phyloP scores from a whole-genome alignment of 1,140 invertebrate species.

The Wiebesia pumilae region DNA sequence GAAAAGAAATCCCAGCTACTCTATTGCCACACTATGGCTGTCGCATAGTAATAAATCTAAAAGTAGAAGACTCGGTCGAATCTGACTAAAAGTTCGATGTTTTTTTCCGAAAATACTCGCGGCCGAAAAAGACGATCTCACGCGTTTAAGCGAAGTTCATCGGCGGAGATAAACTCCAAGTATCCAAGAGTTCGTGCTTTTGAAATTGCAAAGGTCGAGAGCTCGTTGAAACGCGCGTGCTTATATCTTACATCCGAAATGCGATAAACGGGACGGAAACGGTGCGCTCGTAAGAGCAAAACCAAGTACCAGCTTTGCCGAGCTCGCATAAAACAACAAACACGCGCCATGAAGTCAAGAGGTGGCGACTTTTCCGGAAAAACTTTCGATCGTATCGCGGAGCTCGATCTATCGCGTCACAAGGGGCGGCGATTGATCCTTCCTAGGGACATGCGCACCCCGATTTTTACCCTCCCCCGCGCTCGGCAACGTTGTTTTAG shows the following conservation, averaged over 20 bases:
- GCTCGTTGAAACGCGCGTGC: not conserved
- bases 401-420: not conserved
- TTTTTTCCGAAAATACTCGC: not conserved
- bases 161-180: no score
- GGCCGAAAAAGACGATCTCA: not conserved
- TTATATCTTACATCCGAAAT: not conserved
- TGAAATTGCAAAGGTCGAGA: not conserved
- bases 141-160: not conserved
- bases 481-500: not conserved
- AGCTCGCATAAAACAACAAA: constrained; percentile 5
- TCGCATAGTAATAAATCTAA: no score
- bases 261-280: not conserved
- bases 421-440: not conserved
- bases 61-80: no score
- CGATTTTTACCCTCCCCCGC: not conserved
- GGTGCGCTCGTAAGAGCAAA: not conserved
- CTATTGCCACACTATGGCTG: no score
- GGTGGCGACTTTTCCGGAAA: not conserved
- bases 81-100: no score
- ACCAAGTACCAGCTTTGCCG: not conserved
- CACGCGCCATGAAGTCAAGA: constrained; percentile 23
- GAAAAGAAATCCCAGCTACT: no score
- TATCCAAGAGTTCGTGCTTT: not conserved
- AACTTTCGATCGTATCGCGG: not conserved
- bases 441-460: not conserved